Evolutionary conservation across 1,140 invertebrate species (phyloP).

Genomic region (Cheumatopsyche charites): DNA sequence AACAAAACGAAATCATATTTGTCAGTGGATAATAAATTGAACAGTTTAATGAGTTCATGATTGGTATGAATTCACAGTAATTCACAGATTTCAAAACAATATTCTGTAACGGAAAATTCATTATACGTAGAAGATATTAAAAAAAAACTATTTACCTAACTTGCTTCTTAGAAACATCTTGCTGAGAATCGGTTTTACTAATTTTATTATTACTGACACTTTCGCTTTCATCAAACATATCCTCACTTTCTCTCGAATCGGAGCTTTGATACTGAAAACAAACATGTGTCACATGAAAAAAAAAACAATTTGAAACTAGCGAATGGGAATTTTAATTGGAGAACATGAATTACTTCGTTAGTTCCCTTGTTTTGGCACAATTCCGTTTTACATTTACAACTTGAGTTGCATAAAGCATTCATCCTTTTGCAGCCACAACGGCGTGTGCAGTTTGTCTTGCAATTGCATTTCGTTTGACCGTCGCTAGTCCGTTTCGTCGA

Average conservation of each 20-base stretch:
- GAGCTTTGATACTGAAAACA: background rate
- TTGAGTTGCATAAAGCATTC: constrained; percentile 54
- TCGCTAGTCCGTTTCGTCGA: constrained; percentile 61
- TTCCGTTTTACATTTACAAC: constrained; percentile 62
- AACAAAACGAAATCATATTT: no score
- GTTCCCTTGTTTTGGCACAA: constrained; percentile 60
- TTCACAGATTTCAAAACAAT: no score
- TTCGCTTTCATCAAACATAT: background rate
- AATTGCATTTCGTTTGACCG: constrained; percentile 64
- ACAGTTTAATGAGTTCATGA: no score
- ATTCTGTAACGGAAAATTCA: no score
- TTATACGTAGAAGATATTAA: no score
- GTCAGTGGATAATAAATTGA: no score
- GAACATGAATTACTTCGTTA: constrained; percentile 45
- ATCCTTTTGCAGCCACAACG: constrained; percentile 66
- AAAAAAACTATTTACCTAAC: background rate
- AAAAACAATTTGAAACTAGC: no score
- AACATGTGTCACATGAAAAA: no score
- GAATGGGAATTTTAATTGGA: no score
- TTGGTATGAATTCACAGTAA: no score
- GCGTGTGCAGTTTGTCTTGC: constrained; percentile 65
- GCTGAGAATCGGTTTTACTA: background rate
- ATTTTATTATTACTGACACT: background rate
- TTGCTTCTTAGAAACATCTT: background rate
- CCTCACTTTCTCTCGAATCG: background rate